Evolutionary conservation across 2,888 invertebrate species (phyloP).

Genomic region (Cryptocheilus praepositus): DNA sequence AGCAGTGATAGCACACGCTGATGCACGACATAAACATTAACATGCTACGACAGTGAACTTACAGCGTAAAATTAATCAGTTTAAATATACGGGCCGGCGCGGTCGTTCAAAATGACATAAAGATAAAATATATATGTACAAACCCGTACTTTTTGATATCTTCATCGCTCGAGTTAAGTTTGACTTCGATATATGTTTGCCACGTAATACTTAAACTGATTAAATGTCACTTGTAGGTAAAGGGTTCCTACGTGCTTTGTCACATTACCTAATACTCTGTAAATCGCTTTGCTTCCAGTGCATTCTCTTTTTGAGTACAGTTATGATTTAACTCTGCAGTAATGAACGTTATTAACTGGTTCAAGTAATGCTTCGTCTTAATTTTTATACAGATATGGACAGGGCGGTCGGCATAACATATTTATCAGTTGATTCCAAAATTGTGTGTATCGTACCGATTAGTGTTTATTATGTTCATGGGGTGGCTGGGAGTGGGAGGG

Average conservation of each 20-base stretch:
- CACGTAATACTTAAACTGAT: slow-evolving; percentile 31
- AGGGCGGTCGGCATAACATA: too few relatives aligned
- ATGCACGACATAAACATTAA: slow-evolving; percentile 31
- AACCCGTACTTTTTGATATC: not conserved
- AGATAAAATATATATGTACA: too few relatives aligned
- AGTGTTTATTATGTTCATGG: too few relatives aligned
- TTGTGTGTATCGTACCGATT: too few relatives aligned
- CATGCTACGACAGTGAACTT: not conserved
- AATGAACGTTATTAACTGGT: too few relatives aligned
- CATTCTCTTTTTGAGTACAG: slow-evolving; percentile 32
- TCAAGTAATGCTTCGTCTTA: too few relatives aligned
- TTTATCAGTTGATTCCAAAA: too few relatives aligned
- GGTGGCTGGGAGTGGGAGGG: too few relatives aligned
- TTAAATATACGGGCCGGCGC: slow-evolving; percentile 22
- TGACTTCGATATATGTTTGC: not conserved
- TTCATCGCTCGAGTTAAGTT: not conserved
- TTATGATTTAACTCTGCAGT: slow-evolving; percentile 12
- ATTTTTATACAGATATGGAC: too few relatives aligned
- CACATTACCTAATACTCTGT: slow-evolving; percentile 1
- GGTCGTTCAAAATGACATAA: too few relatives aligned
- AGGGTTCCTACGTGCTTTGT: slow-evolving; percentile 14
- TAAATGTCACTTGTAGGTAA: not conserved
- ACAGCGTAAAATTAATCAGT: slow-evolving; percentile 19
- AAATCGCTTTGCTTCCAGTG: slow-evolving; percentile 17
- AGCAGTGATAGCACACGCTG: slow-evolving; percentile 26